phyloP scores from a whole-genome alignment of 2,113 vertebrate species.

The Nothoprocta perdicaria region DNA sequence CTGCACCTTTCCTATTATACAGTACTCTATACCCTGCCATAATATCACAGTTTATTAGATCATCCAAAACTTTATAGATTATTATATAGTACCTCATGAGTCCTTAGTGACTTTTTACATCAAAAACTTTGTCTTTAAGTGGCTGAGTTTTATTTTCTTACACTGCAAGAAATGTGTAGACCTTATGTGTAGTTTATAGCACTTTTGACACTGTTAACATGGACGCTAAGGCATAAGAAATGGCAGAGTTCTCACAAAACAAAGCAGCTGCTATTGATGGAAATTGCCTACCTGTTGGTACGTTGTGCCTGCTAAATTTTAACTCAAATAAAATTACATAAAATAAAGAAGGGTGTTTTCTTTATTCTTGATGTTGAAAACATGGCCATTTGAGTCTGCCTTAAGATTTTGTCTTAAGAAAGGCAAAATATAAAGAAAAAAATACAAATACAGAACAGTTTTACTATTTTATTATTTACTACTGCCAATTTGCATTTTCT shows the following conservation, averaged over 20 bases:
- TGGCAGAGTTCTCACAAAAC: not conserved
- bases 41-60: not conserved
- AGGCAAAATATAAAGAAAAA: not conserved
- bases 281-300: not conserved
- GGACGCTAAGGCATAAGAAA: not conserved
- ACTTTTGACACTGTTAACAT: not conserved
- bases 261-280: not conserved
- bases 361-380: not conserved
- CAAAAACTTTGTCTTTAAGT: not conserved
- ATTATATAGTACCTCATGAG: not conserved
- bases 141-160: not conserved
- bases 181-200: not conserved
- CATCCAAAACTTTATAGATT: not conserved
- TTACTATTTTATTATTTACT: not conserved
- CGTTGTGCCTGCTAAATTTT: not conserved
- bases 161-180: not conserved
- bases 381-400: not conserved
- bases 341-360: not conserved
- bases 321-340: not conserved
- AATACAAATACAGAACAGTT: not conserved
- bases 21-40: not conserved
- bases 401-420: not conserved
- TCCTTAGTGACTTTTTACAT: not conserved
- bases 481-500: not conserved
- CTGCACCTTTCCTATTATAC: not conserved